Evolutionary conservation across 2,888 invertebrate species (phyloP), one percentile per base, ranked within the genome.

Genomic region (Stenodema calcarata): DNA sequence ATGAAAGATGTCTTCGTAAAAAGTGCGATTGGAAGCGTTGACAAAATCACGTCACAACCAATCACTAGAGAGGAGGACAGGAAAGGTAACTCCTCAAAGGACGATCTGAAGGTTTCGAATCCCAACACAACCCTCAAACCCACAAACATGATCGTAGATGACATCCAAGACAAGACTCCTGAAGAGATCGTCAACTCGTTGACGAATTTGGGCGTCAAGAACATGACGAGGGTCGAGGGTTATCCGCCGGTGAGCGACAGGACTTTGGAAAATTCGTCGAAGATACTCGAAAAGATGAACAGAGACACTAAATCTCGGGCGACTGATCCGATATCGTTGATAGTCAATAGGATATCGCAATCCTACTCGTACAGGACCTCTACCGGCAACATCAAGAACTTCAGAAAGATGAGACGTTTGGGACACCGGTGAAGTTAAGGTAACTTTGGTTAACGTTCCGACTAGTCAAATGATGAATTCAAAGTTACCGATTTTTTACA

Each of bases 321-420:
- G 14, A 69, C 86, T 35, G 88, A 88, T 30, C 87, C 89, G 16
- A 86, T 88, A 18, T 89, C 89, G 6, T 75, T 89, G 9, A 87
- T 89, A 2, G 87, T 88, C 30, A 88, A 89, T 35, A 84, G 88
- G 73, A 88, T 88, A 75, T 89, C 89, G 16, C 88, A 88, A 42
- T 88, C 89, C 9, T 86, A 86, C 47, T 88, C 89, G 0, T 88
- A 87, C 73, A 88, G 86, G 87, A 89, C 88, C 28, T 84, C 89
- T 7, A 70, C n/a, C 18, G 88, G 89, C 23, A 84, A 73, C 14
- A n/a, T 84, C 44, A 84, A 84, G 47, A 73, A 84, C 44, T 75
- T 84, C 73, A 44, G 41, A 30, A 84, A 73, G 27, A 73, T 54
- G 73, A 70, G 84, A 44, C 28, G 62, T 11, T 18, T 62, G 0